A percentile compares a stretch with the other conserved stretches of the same genome.
phyloP scores from a whole-genome alignment of 2,888 invertebrate genomes.

The Sphaerophoria rueppellii region DNA sequence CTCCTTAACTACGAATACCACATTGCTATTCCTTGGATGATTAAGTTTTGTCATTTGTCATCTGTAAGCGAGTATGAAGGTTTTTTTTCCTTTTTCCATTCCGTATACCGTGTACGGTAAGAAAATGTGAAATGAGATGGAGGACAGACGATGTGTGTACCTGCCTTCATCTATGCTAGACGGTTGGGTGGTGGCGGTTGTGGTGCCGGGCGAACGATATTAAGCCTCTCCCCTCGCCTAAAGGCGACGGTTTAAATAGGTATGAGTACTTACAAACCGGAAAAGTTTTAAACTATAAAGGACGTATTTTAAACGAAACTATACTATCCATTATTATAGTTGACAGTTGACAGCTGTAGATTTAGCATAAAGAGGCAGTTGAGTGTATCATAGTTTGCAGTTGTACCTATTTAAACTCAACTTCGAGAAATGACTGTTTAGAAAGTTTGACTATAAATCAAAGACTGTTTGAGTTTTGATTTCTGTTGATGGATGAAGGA shows the following conservation, averaged over 20 bases:
- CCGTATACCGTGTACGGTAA: background rate
- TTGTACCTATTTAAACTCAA: background rate
- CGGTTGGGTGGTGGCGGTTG: background rate
- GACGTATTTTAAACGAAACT: constrained; percentile 35
- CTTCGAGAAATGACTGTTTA: background rate
- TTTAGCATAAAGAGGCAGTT: background rate
- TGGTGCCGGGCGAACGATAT: background rate
- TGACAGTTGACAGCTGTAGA: constrained; percentile 29
- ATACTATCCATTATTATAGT: background rate
- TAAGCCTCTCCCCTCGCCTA: background rate
- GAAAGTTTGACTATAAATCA: constrained; percentile 36
- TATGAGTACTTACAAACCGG: background rate
- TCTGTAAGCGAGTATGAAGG: constrained; percentile 43
- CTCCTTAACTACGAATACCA: constrained; percentile 48
- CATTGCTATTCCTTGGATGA: constrained; percentile 66
- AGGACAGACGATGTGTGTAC: background rate
- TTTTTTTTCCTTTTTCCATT: background rate
- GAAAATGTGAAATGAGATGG: constrained; percentile 31
- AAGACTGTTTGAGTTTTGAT: constrained; percentile 19
- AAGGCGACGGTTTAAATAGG: background rate
- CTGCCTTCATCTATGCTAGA: background rate
- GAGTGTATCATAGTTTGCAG: constrained; percentile 8
- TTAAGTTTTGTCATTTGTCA: constrained; percentile 71
- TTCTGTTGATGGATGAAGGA: constrained; percentile 5
- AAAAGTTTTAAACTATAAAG: constrained; percentile 41